Conservation (phyloP, 2,888 invertebrate genomes). For the Sphaeridia pumilis region DNA sequence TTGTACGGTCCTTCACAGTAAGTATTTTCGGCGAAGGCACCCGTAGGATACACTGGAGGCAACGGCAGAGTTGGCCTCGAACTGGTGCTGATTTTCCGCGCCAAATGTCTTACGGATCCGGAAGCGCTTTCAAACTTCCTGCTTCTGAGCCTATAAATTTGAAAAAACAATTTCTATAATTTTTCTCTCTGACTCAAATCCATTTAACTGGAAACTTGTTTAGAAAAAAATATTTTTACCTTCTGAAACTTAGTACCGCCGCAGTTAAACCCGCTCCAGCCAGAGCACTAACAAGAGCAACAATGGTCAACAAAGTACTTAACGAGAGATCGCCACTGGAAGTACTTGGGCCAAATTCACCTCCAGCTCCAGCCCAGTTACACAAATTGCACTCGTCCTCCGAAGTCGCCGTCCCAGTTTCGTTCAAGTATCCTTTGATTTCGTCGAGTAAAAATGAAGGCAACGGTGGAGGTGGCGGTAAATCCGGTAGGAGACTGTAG, state of each 20-base stretch:
- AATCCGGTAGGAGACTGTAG: slow-evolving; percentile 17
- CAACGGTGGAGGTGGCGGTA: slow-evolving; percentile 32
- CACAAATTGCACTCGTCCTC: slow-evolving; percentile 35
- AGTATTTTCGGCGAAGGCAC: slow-evolving; percentile 23
- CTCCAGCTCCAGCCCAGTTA: slow-evolving; percentile 21
- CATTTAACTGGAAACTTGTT: neutral
- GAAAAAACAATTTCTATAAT: neutral
- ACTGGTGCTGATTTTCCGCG: slow-evolving; percentile 23
- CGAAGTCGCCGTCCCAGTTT: slow-evolving; percentile 1
- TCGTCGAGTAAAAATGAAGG: slow-evolving; percentile 17
- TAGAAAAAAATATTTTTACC: slow-evolving; percentile 11
- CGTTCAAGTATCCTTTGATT: slow-evolving; percentile 7
- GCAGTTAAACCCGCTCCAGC: slow-evolving; percentile 32
- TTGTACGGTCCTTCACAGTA: slow-evolving; percentile 31
- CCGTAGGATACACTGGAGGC: slow-evolving; percentile 17
- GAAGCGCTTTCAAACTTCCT: slow-evolving; percentile 18
- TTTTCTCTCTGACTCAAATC: neutral
- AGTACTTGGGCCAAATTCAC: neutral
- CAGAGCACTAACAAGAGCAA: slow-evolving; percentile 32
- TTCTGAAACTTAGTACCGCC: slow-evolving; percentile 22
- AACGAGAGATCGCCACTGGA: slow-evolving; percentile 11
- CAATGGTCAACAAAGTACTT: slow-evolving; percentile 31
- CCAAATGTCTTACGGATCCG: slow-evolving; percentile 24
- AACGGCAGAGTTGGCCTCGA: slow-evolving; percentile 14
- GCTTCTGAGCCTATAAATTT: slow-evolving; percentile 18